Conservation (phyloP, 2,888 invertebrate genomes). For the Cancer borealis region DNA sequence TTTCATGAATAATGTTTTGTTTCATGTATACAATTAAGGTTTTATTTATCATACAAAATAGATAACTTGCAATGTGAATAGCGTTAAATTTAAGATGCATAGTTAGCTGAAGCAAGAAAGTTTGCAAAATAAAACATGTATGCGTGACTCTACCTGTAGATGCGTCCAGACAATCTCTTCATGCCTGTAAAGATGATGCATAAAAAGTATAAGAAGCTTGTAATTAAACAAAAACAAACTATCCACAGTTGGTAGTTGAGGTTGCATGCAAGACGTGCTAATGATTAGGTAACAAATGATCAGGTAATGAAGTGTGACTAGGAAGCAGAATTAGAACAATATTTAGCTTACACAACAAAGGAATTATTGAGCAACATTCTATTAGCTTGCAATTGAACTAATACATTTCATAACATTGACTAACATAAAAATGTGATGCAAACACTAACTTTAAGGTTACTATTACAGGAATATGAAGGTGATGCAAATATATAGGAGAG, state of each 20-base stretch:
- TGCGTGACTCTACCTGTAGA: background rate
- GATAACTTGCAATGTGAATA: background rate
- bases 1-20: background rate
- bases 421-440: too few species aligned
- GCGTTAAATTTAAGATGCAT: background rate
- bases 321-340: background rate
- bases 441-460: too few species aligned
- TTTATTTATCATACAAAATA: background rate
- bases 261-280: background rate
- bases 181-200: slow-evolving; percentile 41
- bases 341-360: background rate
- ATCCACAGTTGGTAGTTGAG: background rate
- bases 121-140: background rate
- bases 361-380: background rate
- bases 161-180: slow-evolving; percentile 40
- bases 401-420: background rate
- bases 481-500: background rate
- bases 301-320: background rate
- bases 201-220: background rate
- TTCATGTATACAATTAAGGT: background rate
- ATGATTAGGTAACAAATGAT: background rate
- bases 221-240: background rate
- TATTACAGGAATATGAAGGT: too few species aligned
- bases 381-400: background rate
- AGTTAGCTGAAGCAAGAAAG: background rate